These are phyloP conservation scores for Neoitamus cyanurus DNA, from an alignment of 2,888 invertebrate species.

Conservation along the genomic window DNA sequence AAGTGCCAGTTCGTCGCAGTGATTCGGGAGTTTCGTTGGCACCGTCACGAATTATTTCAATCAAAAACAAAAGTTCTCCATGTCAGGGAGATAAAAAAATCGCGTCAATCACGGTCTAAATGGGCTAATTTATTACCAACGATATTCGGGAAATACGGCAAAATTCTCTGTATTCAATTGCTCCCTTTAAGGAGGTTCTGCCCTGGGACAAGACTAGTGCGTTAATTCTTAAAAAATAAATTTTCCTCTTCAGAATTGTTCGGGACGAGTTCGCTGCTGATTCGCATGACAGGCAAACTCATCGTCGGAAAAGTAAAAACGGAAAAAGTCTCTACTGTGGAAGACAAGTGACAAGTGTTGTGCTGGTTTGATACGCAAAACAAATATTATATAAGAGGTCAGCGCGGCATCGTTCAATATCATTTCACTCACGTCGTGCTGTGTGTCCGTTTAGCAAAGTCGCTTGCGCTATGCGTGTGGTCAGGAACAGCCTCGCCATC, in stretches of 20 bases:
- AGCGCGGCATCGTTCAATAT: not conserved
- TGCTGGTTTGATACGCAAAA: constrained; percentile 4
- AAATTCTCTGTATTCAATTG: not conserved
- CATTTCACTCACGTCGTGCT: not conserved
- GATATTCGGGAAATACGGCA: not conserved
- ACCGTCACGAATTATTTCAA: not conserved
- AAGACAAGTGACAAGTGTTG: constrained; percentile 7
- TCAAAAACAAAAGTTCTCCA: constrained; percentile 10
- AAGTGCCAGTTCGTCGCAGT: not conserved
- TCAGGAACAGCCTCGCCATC: constrained; percentile 26
- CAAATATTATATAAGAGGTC: constrained; percentile 28
- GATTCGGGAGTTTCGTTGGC: not conserved
- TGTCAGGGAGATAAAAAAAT: not conserved
- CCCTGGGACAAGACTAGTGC: not conserved
- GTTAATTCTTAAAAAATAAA: not conserved
- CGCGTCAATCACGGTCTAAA: not conserved
- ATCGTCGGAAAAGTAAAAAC: not conserved
- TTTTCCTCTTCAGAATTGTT: not conserved
- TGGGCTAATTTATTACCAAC: not conserved
- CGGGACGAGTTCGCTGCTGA: not conserved
- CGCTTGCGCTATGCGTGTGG: not conserved
- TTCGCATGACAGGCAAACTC: not conserved
- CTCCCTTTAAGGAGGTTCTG: not conserved
- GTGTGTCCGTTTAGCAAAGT: not conserved
- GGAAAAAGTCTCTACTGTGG: not conserved